Conservation (phyloP, 2,113 vertebrate species). For the Gymnorhina tibicen region DNA sequence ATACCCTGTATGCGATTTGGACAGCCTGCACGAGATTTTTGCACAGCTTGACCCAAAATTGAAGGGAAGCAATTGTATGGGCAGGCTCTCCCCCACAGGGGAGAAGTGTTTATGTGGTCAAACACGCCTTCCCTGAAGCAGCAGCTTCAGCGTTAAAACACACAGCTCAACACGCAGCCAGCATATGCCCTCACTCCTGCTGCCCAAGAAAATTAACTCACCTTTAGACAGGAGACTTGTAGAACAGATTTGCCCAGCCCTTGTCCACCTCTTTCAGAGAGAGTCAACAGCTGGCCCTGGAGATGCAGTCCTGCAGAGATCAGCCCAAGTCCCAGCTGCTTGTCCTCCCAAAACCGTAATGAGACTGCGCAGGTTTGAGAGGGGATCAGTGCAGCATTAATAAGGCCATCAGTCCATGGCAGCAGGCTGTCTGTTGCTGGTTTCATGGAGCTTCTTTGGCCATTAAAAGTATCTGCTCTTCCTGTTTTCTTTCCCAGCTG, state of each 20-base stretch:
- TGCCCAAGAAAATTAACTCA: background rate
- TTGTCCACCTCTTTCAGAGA: background rate
- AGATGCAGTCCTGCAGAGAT: background rate
- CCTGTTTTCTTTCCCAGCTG: background rate
- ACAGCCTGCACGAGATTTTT: background rate
- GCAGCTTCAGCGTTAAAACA: background rate
- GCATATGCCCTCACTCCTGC: fast-evolving
- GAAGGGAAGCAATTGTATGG: background rate
- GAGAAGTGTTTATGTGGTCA: background rate
- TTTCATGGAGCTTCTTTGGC: background rate
- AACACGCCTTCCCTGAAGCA: background rate
- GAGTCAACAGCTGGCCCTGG: background rate
- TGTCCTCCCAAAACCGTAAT: background rate
- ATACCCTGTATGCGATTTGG: background rate
- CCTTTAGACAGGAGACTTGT: background rate
- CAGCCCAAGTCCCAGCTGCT: background rate
- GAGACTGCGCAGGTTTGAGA: background rate
- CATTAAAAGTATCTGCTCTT: background rate
- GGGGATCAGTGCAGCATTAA: background rate
- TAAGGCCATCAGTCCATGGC: background rate
- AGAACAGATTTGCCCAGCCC: background rate
- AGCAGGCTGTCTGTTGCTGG: background rate
- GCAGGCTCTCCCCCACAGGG: background rate
- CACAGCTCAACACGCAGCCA: background rate
- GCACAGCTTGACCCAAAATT: background rate